These are phyloP conservation scores for Xiphophorus hellerii DNA, from an alignment of 2,113 vertebrate genomes.

Conservation along the genomic window DNA sequence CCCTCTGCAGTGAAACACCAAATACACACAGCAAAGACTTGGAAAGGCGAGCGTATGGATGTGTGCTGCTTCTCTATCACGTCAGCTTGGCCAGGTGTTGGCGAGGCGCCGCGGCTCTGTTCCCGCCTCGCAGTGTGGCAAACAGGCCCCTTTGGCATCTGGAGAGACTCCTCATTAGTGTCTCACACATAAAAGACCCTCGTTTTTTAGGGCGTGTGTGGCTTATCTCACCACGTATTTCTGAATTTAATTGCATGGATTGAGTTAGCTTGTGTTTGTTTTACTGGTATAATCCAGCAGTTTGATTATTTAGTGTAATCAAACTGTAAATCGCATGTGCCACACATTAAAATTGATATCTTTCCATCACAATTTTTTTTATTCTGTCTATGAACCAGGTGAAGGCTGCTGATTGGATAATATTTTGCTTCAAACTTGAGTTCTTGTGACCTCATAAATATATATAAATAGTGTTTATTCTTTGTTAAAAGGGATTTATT, in stretches of 20 bases:
- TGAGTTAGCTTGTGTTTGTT: constrained; percentile 2
- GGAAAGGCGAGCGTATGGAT: constrained; percentile 31
- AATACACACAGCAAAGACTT: constrained; percentile 44
- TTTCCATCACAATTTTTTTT: neutral
- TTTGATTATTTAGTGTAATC: constrained; percentile 16
- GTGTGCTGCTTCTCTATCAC: constrained; percentile 29
- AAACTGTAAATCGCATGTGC: constrained; percentile 9
- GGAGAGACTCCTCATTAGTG: constrained; percentile 71
- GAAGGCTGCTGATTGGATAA: neutral
- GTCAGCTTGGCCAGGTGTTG: constrained; percentile 67
- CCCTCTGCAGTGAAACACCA: constrained; percentile 57
- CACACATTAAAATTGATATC: constrained; percentile 3
- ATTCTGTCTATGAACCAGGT: neutral
- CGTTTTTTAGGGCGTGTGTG: constrained; percentile 20
- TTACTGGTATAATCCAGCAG: constrained; percentile 9
- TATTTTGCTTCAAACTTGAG: neutral
- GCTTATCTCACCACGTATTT: constrained; percentile 11
- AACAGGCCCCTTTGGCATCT: constrained; percentile 64
- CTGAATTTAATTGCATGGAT: constrained; percentile 12
- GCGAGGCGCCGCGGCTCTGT: constrained; percentile 44
- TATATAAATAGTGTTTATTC: too few relatives aligned
- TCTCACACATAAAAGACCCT: constrained; percentile 27
- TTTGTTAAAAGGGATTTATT: too few relatives aligned
- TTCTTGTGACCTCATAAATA: neutral
- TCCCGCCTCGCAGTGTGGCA: constrained; percentile 62